Evolutionary conservation across 2,797 vertebrate species (phyloP).

Genomic region (Neoniphon sammara): DNA sequence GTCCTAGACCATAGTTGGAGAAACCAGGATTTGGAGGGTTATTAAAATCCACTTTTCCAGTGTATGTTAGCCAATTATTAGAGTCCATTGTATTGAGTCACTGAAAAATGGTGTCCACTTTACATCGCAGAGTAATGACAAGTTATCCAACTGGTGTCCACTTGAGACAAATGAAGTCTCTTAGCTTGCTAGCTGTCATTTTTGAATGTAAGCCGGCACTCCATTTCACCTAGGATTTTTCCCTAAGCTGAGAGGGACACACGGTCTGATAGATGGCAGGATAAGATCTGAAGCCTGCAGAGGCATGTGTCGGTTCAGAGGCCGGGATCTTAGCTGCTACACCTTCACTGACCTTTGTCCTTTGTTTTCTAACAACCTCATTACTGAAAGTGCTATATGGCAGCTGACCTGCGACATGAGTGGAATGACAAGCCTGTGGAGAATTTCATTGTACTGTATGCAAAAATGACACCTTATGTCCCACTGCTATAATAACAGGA

Average conservation of each 20-base stretch:
- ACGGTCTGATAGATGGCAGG: too few relatives aligned
- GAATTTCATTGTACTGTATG: neutral
- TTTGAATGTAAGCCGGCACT: too few relatives aligned
- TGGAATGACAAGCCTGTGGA: slow-evolving; percentile 36
- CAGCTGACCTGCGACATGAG: neutral
- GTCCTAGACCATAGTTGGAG: neutral
- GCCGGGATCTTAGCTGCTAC: too few relatives aligned
- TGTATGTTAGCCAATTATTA: neutral
- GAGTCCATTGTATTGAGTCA: neutral
- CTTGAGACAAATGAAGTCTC: too few relatives aligned
- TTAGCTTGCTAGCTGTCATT: too few relatives aligned
- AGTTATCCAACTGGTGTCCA: neutral
- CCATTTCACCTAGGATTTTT: too few relatives aligned
- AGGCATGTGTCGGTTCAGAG: too few relatives aligned
- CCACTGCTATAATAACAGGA: too few relatives aligned
- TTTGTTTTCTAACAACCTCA: slow-evolving; percentile 14
- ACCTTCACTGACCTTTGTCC: neutral
- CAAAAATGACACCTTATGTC: too few relatives aligned
- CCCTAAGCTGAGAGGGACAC: too few relatives aligned
- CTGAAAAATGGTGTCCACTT: too few relatives aligned
- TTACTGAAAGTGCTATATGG: neutral
- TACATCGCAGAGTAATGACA: neutral
- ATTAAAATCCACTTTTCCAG: neutral
- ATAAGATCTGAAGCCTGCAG: too few relatives aligned
- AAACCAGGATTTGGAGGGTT: neutral